A percentile compares a stretch with the other conserved stretches of the same genome.
These are phyloP conservation scores for Dysdera silvatica DNA, from an alignment of 1,140 invertebrate species.

Conservation along the genomic window DNA sequence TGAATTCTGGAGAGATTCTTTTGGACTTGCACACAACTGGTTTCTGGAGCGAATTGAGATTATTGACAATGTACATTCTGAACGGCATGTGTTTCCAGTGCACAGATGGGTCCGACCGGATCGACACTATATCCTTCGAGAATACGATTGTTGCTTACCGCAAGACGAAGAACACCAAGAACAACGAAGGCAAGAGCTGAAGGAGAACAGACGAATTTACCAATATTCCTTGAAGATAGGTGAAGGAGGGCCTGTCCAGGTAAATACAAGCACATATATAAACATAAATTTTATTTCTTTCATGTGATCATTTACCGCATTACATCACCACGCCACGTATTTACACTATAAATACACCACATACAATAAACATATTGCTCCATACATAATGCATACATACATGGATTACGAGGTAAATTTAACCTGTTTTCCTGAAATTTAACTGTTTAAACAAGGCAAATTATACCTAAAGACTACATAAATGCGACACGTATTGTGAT, in stretches of 20 bases:
- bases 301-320: too few relatives aligned
- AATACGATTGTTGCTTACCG: constrained; percentile 46
- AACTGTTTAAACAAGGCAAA: too few relatives aligned
- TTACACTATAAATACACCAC: too few relatives aligned
- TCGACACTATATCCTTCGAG: constrained; percentile 42
- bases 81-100: constrained; percentile 30
- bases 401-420: too few relatives aligned
- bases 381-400: too few relatives aligned
- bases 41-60: constrained; percentile 45
- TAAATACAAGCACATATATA: too few relatives aligned
- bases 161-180: constrained; percentile 43
- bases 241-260: constrained; percentile 45
- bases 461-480: too few relatives aligned
- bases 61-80: constrained; percentile 37
- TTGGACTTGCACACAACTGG: constrained; percentile 44
- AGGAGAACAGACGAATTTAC: constrained; percentile 41
- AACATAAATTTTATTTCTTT: too few relatives aligned
- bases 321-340: too few relatives aligned
- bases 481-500: too few relatives aligned
- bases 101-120: constrained; percentile 45
- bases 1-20: constrained; percentile 45
- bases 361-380: too few relatives aligned
- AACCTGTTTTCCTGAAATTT: too few relatives aligned
- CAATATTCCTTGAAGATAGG: constrained; percentile 39
- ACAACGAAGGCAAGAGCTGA: constrained; percentile 42